These are phyloP conservation scores for Pipistrellus pipistrellus DNA, from an alignment of 2,797 vertebrate genomes.

Conservation along the genomic window DNA sequence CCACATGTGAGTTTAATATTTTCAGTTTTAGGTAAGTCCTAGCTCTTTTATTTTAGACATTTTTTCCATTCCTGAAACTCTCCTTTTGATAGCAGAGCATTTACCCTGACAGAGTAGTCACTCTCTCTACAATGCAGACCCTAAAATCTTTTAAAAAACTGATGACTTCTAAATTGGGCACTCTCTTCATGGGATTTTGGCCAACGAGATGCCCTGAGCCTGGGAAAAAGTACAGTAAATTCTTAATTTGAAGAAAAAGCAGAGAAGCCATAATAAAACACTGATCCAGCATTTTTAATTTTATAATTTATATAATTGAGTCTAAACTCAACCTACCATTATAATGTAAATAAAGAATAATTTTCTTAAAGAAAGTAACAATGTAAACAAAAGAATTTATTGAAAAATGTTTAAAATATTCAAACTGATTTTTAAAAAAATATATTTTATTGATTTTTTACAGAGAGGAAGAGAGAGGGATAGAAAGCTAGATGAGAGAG, in stretches of 20 bases:
- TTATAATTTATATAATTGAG: conserved; percentile 12
- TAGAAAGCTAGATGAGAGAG: too few relatives aligned
- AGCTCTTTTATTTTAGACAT: neutral
- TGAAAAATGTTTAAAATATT: conserved; percentile 60
- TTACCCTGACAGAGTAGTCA: neutral
- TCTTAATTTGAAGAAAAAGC: conserved; percentile 63
- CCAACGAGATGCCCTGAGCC: neutral
- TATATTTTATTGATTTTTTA: too few relatives aligned
- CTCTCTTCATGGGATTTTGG: neutral
- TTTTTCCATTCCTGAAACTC: conserved; percentile 51
- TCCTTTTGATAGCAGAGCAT: conserved; percentile 32
- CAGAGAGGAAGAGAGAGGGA: too few relatives aligned
- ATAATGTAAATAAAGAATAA: conserved; percentile 20
- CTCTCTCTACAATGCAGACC: neutral
- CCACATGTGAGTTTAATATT: conserved; percentile 25
- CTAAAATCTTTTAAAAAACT: conserved; percentile 28
- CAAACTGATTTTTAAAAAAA: conserved; percentile 47
- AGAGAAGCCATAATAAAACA: conserved; percentile 36
- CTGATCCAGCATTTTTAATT: neutral
- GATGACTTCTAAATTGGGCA: neutral
- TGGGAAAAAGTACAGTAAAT: neutral
- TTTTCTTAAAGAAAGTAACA: conserved; percentile 42
- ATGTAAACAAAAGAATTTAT: conserved; percentile 3
- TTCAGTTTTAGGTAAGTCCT: conserved; percentile 59
- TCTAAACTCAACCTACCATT: conserved; percentile 29